Evolutionary conservation across 2,888 invertebrate genomes (phyloP).

Genomic region (Lycocerus yunnanus): DNA sequence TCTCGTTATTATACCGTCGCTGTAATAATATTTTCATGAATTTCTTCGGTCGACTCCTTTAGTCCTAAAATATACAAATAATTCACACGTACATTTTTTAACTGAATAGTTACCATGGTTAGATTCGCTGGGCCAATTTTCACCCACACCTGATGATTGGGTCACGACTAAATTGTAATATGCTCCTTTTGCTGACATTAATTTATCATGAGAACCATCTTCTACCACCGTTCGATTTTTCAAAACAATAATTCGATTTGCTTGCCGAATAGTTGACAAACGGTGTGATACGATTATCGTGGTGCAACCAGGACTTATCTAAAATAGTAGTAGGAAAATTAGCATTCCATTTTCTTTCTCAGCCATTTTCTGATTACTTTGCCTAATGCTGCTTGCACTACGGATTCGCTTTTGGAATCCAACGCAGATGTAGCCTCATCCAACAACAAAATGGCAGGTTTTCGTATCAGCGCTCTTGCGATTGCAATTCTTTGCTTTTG

Average conservation of each 20-base stretch:
- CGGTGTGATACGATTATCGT: constrained; percentile 88
- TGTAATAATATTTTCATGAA: background rate
- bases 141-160: constrained; percentile 38
- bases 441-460: constrained; percentile 76
- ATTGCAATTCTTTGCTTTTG: constrained; percentile 91
- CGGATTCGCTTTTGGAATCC: constrained; percentile 84
- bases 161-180: constrained; percentile 64
- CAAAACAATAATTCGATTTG: constrained; percentile 76
- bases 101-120: background rate
- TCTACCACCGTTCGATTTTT: constrained; percentile 72
- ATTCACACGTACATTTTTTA: too few relatives aligned
- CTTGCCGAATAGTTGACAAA: constrained; percentile 80
- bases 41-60: background rate
- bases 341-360: background rate
- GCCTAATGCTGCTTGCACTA: constrained; percentile 88
- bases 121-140: background rate
- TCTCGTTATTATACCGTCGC: background rate
- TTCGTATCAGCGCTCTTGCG: constrained; percentile 79
- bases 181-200: constrained; percentile 64
- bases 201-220: constrained; percentile 70
- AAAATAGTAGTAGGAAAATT: background rate
- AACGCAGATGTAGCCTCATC: constrained; percentile 92
- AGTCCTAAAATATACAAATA: background rate
- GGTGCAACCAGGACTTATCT: constrained; percentile 66
- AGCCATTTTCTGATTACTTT: too few relatives aligned